These are phyloP conservation scores for Hydra vulgaris DNA, from an alignment of 30 jellyfish, hydroid and myxozoan species.

Conservation along the genomic window DNA sequence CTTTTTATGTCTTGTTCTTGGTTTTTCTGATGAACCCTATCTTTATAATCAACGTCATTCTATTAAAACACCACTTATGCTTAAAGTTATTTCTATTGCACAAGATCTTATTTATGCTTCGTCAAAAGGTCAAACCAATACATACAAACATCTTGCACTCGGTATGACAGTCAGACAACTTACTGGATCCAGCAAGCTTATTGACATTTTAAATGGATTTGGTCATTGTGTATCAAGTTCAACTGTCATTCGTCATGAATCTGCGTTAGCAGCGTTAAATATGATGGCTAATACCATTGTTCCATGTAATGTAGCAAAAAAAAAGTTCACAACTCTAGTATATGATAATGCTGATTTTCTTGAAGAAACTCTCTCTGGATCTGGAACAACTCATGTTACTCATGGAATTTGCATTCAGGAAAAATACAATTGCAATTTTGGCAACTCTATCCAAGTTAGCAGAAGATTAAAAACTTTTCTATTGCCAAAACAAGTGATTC, in stretches of 20 bases:
- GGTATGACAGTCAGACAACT: slow-evolving; percentile 54
- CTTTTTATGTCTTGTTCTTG: slow-evolving; percentile 33
- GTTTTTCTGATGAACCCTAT: slow-evolving; percentile 41
- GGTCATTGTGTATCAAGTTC: slow-evolving; percentile 56
- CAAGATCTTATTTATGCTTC: slow-evolving; percentile 33
- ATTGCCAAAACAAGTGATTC: slow-evolving; percentile 34
- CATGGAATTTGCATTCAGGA: slow-evolving; percentile 24
- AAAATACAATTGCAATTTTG: not conserved
- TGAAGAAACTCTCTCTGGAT: slow-evolving; percentile 29
- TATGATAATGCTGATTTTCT: slow-evolving; percentile 10
- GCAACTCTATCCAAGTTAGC: slow-evolving; percentile 1
- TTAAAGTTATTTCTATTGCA: slow-evolving; percentile 32
- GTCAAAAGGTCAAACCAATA: slow-evolving; percentile 20
- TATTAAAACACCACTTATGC: slow-evolving; percentile 4
- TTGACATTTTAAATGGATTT: slow-evolving; percentile 28
- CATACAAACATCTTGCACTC: slow-evolving; percentile 40
- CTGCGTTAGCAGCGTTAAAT: slow-evolving; percentile 33
- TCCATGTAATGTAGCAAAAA: slow-evolving; percentile 28
- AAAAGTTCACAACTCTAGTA: slow-evolving; percentile 13
- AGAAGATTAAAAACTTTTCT: not conserved
- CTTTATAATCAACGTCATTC: slow-evolving; percentile 17
- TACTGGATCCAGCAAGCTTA: slow-evolving; percentile 29
- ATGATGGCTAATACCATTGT: slow-evolving; percentile 18
- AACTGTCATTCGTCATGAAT: slow-evolving; percentile 44
- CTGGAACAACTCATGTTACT: slow-evolving; percentile 49